Conservation (phyloP, 2,888 invertebrate species). For the Bombylius major region DNA sequence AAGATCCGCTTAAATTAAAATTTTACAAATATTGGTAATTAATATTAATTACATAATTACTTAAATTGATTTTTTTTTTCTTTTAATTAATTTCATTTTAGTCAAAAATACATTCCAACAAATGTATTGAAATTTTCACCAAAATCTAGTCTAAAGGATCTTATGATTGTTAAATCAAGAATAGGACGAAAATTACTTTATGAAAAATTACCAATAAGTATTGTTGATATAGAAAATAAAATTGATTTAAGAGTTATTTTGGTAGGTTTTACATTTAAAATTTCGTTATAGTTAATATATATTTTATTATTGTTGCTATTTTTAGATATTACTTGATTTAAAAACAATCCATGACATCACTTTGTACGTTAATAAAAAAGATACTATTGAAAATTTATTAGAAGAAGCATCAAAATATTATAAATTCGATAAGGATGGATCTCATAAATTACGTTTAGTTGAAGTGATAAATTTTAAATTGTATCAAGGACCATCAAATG, state of each 20-base stretch:
- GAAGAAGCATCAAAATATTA: slow-evolving; percentile 91
- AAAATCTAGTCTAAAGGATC: slow-evolving; percentile 69
- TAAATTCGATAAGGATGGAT: slow-evolving; percentile 73
- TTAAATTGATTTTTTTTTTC: background rate
- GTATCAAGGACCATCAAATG: background rate
- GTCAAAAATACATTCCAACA: background rate
- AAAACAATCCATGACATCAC: slow-evolving; percentile 94
- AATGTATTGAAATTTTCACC: background rate
- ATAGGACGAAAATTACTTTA: slow-evolving; percentile 90
- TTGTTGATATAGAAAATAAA: slow-evolving; percentile 95
- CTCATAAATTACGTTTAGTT: slow-evolving; percentile 72
- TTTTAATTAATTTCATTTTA: background rate
- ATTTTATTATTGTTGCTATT: background rate
- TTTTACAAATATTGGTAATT: slow-evolving; percentile 58
- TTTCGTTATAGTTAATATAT: background rate
- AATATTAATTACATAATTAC: background rate
- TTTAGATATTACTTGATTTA: slow-evolving; percentile 68
- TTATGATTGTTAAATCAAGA: slow-evolving; percentile 77
- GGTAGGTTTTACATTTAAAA: background rate
- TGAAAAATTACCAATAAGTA: slow-evolving; percentile 91
- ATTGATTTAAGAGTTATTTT: slow-evolving; percentile 67
- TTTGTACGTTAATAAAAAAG: slow-evolving; percentile 92
- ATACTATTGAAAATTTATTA: slow-evolving; percentile 76
- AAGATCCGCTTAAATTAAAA: slow-evolving; percentile 88
- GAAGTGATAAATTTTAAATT: slow-evolving; percentile 53